Percentiles rank a stretch among this genome's conserved stretches.
Conservation (phyloP, 2,797 vertebrate genomes). For the Halcyon leucocephala region DNA sequence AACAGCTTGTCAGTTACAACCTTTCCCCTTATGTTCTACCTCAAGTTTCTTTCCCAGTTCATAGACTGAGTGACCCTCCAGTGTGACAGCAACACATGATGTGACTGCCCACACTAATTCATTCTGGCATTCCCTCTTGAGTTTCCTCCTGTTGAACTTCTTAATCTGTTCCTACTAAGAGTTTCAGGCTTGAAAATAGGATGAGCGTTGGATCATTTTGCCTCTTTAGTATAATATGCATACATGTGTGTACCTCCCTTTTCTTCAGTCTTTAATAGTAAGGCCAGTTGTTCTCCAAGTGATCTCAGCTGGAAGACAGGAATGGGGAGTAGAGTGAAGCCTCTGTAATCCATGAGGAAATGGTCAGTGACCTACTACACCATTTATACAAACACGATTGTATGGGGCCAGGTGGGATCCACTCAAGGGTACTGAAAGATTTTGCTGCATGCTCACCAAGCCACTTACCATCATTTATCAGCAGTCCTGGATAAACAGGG, state of each 20-base stretch:
- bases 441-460: too few species aligned
- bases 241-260: rapidly evolving
- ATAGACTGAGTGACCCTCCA: not conserved
- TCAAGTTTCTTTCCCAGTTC: not conserved
- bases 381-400: too few species aligned
- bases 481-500: too few species aligned
- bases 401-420: too few species aligned
- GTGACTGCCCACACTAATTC: not conserved
- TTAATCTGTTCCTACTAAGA: not conserved
- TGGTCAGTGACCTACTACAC: too few species aligned
- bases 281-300: not conserved
- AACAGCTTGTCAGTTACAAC: not conserved
- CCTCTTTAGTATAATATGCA: not conserved
- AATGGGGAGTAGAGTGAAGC: not conserved
- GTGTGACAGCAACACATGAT: not conserved
- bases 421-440: too few species aligned
- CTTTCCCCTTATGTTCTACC: not conserved
- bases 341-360: not conserved
- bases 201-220: not conserved
- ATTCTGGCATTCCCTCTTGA: not conserved
- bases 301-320: not conserved
- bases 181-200: not conserved
- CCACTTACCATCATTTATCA: too few species aligned
- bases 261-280: not conserved
- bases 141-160: not conserved